These are phyloP conservation scores for Nyleta sp. DNA, from an alignment of 2,888 invertebrate genomes.

Conservation along the genomic window DNA sequence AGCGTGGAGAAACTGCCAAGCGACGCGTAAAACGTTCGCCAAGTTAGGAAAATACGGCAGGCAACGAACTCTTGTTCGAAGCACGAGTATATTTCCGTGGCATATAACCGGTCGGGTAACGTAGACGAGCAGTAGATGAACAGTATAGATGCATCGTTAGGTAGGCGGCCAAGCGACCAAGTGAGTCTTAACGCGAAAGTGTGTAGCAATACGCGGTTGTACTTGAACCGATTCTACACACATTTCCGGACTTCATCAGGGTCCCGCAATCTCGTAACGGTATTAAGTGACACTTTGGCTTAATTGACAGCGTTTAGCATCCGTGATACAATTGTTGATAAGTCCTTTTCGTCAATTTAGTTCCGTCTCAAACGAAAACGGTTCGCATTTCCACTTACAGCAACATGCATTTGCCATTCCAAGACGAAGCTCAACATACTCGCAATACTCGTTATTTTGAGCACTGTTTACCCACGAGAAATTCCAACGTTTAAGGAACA, in stretches of 20 bases:
- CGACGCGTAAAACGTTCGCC: constrained; percentile 63
- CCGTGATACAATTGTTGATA: constrained; percentile 27
- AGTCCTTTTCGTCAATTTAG: constrained; percentile 10
- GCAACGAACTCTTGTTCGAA: constrained; percentile 70
- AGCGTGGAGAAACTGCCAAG: constrained; percentile 60
- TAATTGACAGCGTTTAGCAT: constrained; percentile 32
- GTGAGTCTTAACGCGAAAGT: constrained; percentile 65
- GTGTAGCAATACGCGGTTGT: constrained; percentile 60
- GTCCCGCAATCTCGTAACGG: constrained; percentile 60
- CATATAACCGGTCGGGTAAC: constrained; percentile 67
- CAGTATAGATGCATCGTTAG: constrained; percentile 57
- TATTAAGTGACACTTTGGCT: constrained; percentile 45
- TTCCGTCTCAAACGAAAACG: constrained; percentile 13
- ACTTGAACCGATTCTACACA: constrained; percentile 63
- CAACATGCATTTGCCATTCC: constrained; percentile 1
- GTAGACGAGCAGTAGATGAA: constrained; percentile 60
- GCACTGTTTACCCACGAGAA: no score
- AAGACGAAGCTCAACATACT: no score
- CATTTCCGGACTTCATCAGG: constrained; percentile 60
- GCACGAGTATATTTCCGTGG: constrained; percentile 67
- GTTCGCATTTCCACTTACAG: neutral
- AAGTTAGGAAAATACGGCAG: constrained; percentile 67
- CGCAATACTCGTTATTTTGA: no score
- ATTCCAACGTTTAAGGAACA: no score
- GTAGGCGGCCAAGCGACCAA: constrained; percentile 62